Evolutionary conservation across 2,797 vertebrate genomes (phyloP), one percentile per base, ranked within the genome.

Genomic region (Esox lucius): DNA sequence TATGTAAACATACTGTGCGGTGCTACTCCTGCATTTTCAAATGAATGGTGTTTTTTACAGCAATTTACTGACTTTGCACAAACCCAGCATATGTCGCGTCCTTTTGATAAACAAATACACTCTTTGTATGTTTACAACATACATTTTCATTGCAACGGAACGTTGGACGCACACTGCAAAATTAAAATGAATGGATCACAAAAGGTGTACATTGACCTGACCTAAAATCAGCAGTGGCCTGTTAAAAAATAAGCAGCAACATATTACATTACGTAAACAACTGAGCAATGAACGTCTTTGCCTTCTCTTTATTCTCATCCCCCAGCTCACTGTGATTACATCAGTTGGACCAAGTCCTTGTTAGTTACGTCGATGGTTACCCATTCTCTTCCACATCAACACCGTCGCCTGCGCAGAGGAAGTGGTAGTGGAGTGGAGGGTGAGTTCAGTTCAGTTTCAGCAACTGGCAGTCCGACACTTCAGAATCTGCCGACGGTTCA

Each of bases 191-290:
- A 35, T 22, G 5, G n/a, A 82, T 86, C 74, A 75, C 75, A 76
- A 70, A 81, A 80, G 70, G 70, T 76, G 66, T 64, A 85, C 79
- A 83, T 88, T 87, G 78, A 90, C 90, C 87, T 84, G 78, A 85
- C 86, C 81, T 87, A 86, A 79, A 84, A 86, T 46, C 84, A 89
- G 76, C 79, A 78, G 83, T 80, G 86, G 83, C 83, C 75, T 81
- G 66, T 59, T 84, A 78, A 88, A 39, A 85, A 79, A 82, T 73
- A 85, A 84, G 85, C 83, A 88, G 84, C 82, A 87, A 87, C 77
- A 87, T 78, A 77, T 84, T 59, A 88, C 83, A 77, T 81, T 16
- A 75, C 78, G 74, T 85, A 78, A 84, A 87, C 78, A 73, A 65
- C 16, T 71, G 74, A 76, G 67, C 70, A 53, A 69, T 46, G 7